Evolutionary conservation across 2,888 invertebrate genomes (phyloP).

Genomic region (Heliconius hortense): DNA sequence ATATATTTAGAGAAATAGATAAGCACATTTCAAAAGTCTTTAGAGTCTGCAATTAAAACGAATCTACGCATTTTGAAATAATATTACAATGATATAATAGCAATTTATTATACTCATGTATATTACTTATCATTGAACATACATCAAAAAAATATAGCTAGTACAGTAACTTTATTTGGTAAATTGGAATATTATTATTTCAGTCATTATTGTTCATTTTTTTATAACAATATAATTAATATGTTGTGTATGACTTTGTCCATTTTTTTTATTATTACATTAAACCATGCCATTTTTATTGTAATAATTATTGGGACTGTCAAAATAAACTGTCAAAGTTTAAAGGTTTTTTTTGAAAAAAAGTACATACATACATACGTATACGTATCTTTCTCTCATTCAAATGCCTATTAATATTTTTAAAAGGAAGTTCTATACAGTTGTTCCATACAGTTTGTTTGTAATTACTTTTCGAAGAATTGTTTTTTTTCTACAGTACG

Average conservation of each 20-base stretch:
- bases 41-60: conserved; percentile 8
- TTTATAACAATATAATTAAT: neutral
- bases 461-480: neutral
- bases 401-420: neutral
- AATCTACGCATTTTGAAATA: conserved; percentile 7
- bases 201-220: neutral
- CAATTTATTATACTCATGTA: neutral
- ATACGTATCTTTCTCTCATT: neutral
- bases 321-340: neutral
- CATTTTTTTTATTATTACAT: neutral
- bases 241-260: neutral
- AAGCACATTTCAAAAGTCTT: conserved; percentile 23
- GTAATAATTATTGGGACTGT: neutral
- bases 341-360: too few species aligned
- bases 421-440: neutral
- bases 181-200: neutral
- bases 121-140: conserved; percentile 8
- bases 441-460: neutral
- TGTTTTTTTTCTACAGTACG: neutral
- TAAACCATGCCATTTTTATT: too few species aligned
- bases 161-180: neutral
- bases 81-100: neutral
- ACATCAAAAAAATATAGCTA: neutral
- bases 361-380: too few species aligned
- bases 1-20: conserved; percentile 32